A percentile compares a stretch with the other conserved stretches of the same genome.
These are phyloP conservation scores for Leptodactylus fallax DNA, from an alignment of 2,797 vertebrate genomes.

Conservation along the genomic window DNA sequence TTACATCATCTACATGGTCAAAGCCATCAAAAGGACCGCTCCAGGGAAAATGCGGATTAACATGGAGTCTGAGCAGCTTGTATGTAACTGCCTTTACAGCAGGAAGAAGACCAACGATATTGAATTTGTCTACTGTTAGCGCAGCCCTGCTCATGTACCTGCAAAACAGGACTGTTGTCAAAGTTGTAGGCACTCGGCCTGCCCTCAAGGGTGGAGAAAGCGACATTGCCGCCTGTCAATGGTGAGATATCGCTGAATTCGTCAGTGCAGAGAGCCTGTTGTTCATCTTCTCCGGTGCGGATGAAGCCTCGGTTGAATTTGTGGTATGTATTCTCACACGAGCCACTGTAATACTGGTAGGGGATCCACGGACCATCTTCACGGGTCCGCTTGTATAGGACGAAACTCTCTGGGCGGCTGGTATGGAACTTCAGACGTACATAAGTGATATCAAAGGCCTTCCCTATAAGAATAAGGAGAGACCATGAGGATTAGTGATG, in stretches of 20 bases:
- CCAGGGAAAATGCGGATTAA: too few species aligned
- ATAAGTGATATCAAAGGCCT: conserved; percentile 97
- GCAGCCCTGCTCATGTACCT: conserved; percentile 76
- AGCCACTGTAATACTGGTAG: conserved; percentile 97
- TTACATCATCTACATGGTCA: too few species aligned
- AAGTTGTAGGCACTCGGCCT: conserved; percentile 96
- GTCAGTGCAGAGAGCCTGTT: conserved; percentile 93
- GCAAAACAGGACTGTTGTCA: conserved; percentile 91
- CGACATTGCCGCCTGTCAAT: conserved; percentile 94
- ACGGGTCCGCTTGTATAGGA: conserved; percentile 89
- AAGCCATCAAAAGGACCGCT: too few species aligned
- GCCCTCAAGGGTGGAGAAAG: conserved; percentile 94
- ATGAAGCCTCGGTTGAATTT: conserved; percentile 88
- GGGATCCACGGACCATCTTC: conserved; percentile 88
- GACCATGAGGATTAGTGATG: not conserved
- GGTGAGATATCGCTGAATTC: conserved; percentile 99
- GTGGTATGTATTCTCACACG: conserved; percentile 91
- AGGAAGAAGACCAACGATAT: too few species aligned
- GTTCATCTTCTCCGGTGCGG: conserved; percentile 90
- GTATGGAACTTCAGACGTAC: conserved; percentile 97
- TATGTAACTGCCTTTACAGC: too few species aligned
- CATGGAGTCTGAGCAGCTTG: too few species aligned
- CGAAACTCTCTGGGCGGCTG: conserved; percentile 95
- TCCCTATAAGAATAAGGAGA: conserved; percentile 77
- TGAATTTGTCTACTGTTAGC: too few species aligned